Conservation (phyloP, 2,113 vertebrate species). For the Passerina amoena region DNA sequence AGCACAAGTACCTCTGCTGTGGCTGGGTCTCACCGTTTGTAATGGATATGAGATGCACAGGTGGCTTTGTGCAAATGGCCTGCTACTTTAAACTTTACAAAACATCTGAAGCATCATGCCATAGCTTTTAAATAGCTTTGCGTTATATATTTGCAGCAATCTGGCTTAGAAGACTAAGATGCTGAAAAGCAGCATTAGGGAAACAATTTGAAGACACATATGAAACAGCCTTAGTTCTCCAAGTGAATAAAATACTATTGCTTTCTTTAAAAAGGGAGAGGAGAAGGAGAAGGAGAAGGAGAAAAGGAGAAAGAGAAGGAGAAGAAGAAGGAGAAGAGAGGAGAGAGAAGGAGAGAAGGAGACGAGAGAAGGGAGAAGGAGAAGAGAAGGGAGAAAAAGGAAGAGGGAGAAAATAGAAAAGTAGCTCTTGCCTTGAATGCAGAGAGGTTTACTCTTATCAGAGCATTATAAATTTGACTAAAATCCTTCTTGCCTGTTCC, state of each 20-base stretch:
- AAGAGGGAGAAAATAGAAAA: background rate
- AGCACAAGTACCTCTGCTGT: background rate
- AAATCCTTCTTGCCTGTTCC: background rate
- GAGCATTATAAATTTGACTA: background rate
- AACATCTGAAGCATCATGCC: background rate
- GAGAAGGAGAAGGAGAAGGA: too few species aligned
- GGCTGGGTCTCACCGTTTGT: background rate
- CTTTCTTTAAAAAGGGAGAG: background rate
- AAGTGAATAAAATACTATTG: background rate
- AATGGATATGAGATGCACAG: background rate
- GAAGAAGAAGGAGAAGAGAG: too few species aligned
- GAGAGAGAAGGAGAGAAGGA: background rate
- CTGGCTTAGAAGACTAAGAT: background rate
- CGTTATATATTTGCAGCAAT: background rate
- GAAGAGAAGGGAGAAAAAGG: too few species aligned
- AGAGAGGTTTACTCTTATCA: background rate
- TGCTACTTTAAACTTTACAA: background rate
- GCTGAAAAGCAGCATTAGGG: background rate
- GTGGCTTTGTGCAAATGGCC: background rate
- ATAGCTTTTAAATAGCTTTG: background rate
- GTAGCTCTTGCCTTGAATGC: background rate
- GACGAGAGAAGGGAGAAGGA: too few species aligned
- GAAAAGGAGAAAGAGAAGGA: too few species aligned
- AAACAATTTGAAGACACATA: background rate
- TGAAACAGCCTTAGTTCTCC: background rate